phyloP scores from a whole-genome alignment of 2,797 vertebrate genomes.

The Dallia pectoralis region DNA sequence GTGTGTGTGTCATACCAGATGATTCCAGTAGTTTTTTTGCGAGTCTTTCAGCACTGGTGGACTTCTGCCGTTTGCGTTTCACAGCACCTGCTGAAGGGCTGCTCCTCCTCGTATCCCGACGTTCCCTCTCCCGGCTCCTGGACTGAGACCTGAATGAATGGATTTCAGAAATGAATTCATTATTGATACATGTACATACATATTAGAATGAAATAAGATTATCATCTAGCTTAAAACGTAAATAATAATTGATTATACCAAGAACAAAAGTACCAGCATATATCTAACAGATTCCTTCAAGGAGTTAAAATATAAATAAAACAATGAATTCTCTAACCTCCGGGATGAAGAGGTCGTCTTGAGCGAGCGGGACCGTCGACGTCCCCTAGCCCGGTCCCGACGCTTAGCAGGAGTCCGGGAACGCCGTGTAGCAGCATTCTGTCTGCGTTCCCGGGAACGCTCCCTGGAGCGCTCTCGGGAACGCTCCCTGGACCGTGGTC shows the following conservation, averaged over 20 bases:
- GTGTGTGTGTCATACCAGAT: slow-evolving; percentile 54
- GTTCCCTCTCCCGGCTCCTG: background rate
- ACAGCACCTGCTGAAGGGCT: background rate
- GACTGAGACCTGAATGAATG: background rate
- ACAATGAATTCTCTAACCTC: background rate
- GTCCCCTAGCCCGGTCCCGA: background rate
- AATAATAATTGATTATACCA: too few species aligned
- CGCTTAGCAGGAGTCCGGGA: background rate
- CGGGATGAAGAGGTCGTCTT: background rate
- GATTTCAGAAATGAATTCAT: too few species aligned
- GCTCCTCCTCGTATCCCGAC: background rate
- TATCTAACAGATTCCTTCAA: too few species aligned
- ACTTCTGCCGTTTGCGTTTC: background rate
- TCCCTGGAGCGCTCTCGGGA: slow-evolving; percentile 39
- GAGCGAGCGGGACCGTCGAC: background rate
- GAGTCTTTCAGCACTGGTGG: slow-evolving; percentile 53
- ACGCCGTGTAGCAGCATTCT: background rate
- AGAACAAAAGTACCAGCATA: too few species aligned
- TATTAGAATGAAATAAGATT: too few species aligned
- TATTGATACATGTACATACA: too few species aligned
- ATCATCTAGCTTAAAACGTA: too few species aligned
- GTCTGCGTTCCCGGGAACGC: background rate
- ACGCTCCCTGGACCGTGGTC: background rate
- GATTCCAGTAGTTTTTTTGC: slow-evolving; percentile 68
- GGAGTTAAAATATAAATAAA: too few species aligned